A percentile compares a stretch with the other conserved stretches of the same genome.
Conservation (phyloP, 2,113 vertebrate genomes). For the Melanerpes formicivorus region DNA sequence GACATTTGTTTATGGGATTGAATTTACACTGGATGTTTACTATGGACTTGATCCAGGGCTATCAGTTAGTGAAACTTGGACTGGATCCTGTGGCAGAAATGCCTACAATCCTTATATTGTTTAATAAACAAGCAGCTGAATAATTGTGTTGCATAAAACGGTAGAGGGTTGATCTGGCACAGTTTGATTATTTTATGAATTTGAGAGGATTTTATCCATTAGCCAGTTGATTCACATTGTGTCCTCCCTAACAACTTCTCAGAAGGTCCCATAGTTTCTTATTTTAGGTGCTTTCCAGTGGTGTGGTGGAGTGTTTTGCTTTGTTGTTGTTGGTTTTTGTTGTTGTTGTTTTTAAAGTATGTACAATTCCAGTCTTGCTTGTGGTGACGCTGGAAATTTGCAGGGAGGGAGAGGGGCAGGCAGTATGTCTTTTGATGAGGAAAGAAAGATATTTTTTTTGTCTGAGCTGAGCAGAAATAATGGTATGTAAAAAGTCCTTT, state of each 20-base stretch:
- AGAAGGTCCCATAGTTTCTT: neutral
- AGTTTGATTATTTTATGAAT: neutral
- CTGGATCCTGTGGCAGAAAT: constrained; percentile 26
- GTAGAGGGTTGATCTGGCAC: constrained; percentile 10
- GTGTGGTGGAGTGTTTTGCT: too few species aligned
- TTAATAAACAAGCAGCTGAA: constrained; percentile 59
- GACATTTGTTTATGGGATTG: constrained; percentile 28
- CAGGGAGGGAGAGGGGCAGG: neutral
- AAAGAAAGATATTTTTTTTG: neutral
- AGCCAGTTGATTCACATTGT: neutral
- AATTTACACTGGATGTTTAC: constrained; percentile 43
- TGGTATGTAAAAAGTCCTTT: neutral
- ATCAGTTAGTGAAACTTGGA: constrained; percentile 45
- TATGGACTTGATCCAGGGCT: constrained; percentile 49
- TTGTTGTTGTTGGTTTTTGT: neutral
- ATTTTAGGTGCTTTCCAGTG: neutral
- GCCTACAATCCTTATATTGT: constrained; percentile 38
- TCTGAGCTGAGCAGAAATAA: neutral
- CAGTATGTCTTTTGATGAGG: neutral
- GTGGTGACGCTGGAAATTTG: neutral
- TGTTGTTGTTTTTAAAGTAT: neutral
- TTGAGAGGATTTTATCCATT: neutral
- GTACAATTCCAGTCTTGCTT: neutral
- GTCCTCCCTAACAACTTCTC: neutral
- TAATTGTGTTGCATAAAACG: constrained; percentile 6